Conservation (phyloP, 2,888 invertebrate species). For the Callinectes sapidus region DNA sequence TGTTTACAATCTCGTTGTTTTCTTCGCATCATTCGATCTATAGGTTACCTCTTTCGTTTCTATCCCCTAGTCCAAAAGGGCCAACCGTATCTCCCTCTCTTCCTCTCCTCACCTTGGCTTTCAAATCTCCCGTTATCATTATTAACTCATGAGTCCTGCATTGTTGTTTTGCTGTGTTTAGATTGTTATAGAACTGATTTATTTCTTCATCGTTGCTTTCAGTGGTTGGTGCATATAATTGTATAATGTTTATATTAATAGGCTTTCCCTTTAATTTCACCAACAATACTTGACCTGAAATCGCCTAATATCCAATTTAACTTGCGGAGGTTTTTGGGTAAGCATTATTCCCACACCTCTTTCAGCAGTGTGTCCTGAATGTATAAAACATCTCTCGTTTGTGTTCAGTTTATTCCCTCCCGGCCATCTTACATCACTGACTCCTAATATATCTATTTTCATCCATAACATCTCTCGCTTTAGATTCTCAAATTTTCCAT, state of each 20-base stretch:
- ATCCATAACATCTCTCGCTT: not conserved
- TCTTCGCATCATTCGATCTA: too few relatives aligned
- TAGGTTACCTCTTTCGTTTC: not conserved
- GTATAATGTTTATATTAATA: conserved; percentile 13
- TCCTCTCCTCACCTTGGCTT: not conserved
- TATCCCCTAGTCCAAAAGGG: not conserved
- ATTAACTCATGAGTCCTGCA: not conserved
- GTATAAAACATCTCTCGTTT: not conserved
- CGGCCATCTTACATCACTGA: not conserved
- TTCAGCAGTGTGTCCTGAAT: not conserved
- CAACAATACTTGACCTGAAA: not conserved
- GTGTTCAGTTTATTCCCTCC: not conserved
- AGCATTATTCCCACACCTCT: not conserved
- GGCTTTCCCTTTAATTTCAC: conserved; percentile 2
- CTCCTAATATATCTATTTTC: not conserved
- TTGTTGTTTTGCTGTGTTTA: not conserved
- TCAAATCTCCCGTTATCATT: conserved; percentile 12
- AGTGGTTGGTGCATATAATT: not conserved
- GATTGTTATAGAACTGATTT: not conserved
- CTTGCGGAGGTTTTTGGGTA: not conserved
- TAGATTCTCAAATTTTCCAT: not conserved
- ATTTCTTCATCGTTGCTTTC: not conserved
- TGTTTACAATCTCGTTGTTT: too few relatives aligned
- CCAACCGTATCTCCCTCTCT: not conserved
- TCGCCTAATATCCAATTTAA: not conserved